Evolutionary conservation across 35 echinoderm and acorn worm genomes (phyloP), one percentile per base, ranked within the genome.

Genomic region (Apostichopus japonicus): DNA sequence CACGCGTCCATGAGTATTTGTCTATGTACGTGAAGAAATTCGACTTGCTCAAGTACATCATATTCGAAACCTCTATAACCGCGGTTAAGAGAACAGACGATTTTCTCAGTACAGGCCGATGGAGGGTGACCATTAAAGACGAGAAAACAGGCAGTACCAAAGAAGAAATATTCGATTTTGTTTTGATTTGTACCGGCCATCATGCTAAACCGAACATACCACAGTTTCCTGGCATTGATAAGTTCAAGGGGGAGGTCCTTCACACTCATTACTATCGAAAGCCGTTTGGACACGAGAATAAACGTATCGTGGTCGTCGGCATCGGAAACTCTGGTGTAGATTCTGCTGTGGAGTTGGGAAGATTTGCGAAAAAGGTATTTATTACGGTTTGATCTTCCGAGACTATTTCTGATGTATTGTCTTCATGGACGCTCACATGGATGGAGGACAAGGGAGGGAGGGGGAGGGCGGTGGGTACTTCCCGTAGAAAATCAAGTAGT

Each of bases 261-360:
- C 95, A 96, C 78, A 96, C 92, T 23, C 83, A 87, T 91, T 83
- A 92, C 25, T 96, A 96, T 77, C 90, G 84, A 33, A 90, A 24
- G 9, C 84, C 93, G 53, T 33, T 24, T 51, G 93, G 86, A 25
- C 92, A 89, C 84, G 77, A 92, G 55, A 83, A 92, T 56, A 96
- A 96, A 57, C 73, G 90, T 33, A 81, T 96, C 10, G 76, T 96
- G 59, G 93, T 96, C 5, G 79, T 96, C 51, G 95, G 95, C 2
- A 92, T 96, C 62, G 95, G 93, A 1, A 96, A 96, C 75, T 96
- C 95, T 6, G 95, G 88, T 51, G 93, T 79, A 51, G 95, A 96
- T 61, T 90, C 95, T 25, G 81, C 95, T n/a, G 93, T 92, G 13
- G 95, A 96, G 10, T 84, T 84, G 81, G 81, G 81, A 56, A 55